Conservation (phyloP, 2,888 invertebrate genomes). For the Reticulitermes lucifugus region DNA sequence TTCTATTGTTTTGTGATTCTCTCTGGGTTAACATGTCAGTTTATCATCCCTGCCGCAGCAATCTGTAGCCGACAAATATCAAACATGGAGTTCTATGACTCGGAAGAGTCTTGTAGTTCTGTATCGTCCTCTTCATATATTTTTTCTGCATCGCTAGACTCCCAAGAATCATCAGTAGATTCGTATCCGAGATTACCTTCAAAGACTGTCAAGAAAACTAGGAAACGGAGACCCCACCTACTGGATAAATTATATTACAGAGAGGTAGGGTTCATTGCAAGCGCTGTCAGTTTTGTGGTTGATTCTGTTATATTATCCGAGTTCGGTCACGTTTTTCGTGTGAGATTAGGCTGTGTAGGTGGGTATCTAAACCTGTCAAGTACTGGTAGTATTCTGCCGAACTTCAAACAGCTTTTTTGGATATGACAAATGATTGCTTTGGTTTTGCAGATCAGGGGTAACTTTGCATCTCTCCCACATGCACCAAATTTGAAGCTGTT, state of each 20-base stretch:
- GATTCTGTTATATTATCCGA: too few relatives aligned
- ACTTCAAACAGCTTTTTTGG: neutral
- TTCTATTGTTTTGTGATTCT: conserved; percentile 5
- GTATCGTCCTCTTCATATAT: conserved; percentile 9
- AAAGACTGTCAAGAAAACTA: conserved; percentile 3
- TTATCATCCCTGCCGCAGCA: neutral
- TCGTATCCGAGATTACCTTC: conserved; percentile 7
- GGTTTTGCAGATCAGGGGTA: conserved; percentile 37
- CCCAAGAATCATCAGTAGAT: conserved; percentile 26
- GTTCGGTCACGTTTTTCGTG: too few relatives aligned
- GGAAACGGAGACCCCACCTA: conserved; percentile 11
- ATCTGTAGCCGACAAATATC: conserved; percentile 14
- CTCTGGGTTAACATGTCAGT: neutral
- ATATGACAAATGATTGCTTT: neutral
- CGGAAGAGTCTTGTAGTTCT: conserved; percentile 25
- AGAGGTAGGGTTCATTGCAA: conserved; percentile 5
- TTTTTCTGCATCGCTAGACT: conserved; percentile 19
- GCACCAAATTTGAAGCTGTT: conserved; percentile 37
- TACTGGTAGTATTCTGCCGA: too few relatives aligned
- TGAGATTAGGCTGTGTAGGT: too few relatives aligned
- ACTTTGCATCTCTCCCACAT: conserved; percentile 28
- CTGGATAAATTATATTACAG: conserved; percentile 28
- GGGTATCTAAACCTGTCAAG: too few relatives aligned
- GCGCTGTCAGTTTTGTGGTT: neutral
- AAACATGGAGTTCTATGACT: conserved; percentile 32